Percentiles rank a stretch among this genome's conserved stretches.
These are phyloP conservation scores for Megaceryle maxima DNA, from an alignment of 2,113 vertebrate species.

Conservation along the genomic window DNA sequence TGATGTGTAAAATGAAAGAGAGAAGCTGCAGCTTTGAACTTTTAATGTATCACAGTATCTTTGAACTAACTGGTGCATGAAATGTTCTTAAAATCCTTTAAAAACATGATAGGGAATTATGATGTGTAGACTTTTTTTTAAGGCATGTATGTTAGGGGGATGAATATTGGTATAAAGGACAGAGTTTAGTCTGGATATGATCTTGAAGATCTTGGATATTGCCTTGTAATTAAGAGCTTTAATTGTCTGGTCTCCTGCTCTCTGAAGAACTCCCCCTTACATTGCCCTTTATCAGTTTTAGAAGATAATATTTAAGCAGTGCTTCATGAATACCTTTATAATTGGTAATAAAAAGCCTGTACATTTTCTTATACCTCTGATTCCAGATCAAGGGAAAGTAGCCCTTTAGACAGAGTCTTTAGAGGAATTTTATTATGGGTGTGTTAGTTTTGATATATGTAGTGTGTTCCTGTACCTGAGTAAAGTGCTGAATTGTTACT, in stretches of 20 bases:
- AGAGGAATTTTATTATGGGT: constrained; percentile 17
- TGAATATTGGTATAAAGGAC: background rate
- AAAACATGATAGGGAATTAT: constrained; percentile 53
- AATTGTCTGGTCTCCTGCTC: background rate
- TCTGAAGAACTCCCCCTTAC: background rate
- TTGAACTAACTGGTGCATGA: constrained; percentile 69
- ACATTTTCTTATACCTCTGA: constrained; percentile 25
- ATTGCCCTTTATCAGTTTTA: constrained; percentile 16
- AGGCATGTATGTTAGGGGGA: background rate
- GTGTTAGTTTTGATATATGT: background rate
- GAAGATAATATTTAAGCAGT: constrained; percentile 36
- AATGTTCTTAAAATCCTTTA: constrained; percentile 60
- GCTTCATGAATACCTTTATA: background rate
- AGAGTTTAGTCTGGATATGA: constrained; percentile 6
- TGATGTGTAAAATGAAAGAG: background rate
- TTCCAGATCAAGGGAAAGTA: background rate
- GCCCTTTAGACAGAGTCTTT: background rate
- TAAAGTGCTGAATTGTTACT: background rate
- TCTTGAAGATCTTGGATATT: background rate
- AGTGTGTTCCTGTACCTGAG: background rate
- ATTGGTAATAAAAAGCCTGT: background rate
- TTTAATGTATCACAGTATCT: constrained; percentile 57
- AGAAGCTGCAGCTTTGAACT: constrained; percentile 56
- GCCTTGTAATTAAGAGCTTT: constrained; percentile 12
- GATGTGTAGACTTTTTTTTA: constrained; percentile 6